phyloP scores from a whole-genome alignment of 2,888 invertebrate genomes.

The Kryphioiulus occultus region DNA sequence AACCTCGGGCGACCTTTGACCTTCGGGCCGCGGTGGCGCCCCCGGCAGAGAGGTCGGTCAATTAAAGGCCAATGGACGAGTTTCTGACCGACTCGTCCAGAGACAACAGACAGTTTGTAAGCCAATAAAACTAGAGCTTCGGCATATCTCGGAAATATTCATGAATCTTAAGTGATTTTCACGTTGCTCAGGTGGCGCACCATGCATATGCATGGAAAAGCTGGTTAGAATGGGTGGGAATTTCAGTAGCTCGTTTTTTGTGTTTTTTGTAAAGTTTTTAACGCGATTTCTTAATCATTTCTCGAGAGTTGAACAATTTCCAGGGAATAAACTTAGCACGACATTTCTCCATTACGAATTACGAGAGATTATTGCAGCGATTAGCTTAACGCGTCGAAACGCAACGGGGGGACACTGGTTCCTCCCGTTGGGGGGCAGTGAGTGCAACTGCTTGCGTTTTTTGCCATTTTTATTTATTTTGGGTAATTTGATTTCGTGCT shows the following conservation, averaged over 20 bases:
- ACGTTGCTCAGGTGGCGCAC: neutral
- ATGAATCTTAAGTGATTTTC: conserved; percentile 35
- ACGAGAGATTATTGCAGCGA: neutral
- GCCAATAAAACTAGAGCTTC: neutral
- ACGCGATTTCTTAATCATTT: conserved; percentile 24
- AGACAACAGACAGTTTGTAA: neutral
- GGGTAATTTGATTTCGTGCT: neutral
- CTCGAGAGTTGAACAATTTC: neutral
- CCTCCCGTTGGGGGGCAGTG: neutral
- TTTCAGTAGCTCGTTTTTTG: conserved; percentile 19
- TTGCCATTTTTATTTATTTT: neutral
- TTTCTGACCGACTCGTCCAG: neutral
- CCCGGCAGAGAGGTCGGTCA: neutral
- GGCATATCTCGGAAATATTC: conserved; percentile 8
- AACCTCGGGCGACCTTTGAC: neutral
- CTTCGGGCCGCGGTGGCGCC: neutral
- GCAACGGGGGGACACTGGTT: neutral
- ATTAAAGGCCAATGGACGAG: neutral
- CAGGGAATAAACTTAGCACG: conserved; percentile 11
- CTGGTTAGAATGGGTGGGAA: neutral
- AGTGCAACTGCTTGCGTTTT: neutral
- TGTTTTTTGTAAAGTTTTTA: neutral
- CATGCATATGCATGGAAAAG: conserved; percentile 2
- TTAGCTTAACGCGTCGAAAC: neutral
- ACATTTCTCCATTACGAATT: conserved; percentile 35